Evolutionary conservation across 2,888 invertebrate genomes (phyloP), one percentile per base, ranked within the genome.

Genomic region (Rhingia rostrata): DNA sequence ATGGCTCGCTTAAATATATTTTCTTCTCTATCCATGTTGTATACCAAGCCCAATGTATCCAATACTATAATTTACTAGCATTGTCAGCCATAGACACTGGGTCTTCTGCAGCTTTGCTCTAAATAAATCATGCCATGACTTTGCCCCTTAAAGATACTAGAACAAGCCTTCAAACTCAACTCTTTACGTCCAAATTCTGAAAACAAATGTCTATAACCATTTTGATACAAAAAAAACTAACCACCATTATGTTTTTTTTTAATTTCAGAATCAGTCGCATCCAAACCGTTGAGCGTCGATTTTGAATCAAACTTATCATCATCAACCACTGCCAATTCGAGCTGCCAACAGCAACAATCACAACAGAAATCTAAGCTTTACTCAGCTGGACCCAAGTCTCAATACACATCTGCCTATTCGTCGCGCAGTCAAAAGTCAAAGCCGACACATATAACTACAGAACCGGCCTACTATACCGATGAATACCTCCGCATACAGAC

Each of bases 311-410:
- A 90, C 88, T 88, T 90, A 88, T 89, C 92, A 92, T 88, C 92
- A 92, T 88, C 92, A 91, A 89, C 92, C 93, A 89, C 92, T 93
- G 88, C 92, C 92, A 88, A 92, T 91, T 88, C 91, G 91, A 90
- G 91, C 91, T 89, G 92, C 91, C 90, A 92, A 90, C 89, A 91
- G 91, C 88, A 89, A 89, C 88, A 90, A 87, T 89, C 90, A 70
- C 90, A 90, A 88, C 89, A 89, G 56, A 89, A 91, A 79, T 90
- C 89, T 75, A 89, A 89, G 87, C 90, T 89, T 81, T 90, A 90
- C 51, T 69, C 79, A 49, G 49, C 30, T 64, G 79, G 63, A 56
- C 37, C 69, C 39, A 84, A 70, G 70, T 84, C 82, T 66, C 69
- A 83, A 69, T 70, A 74, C n/a, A 45, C 70, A 56, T 45, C 72